Conservation (phyloP, 1,140 invertebrate genomes). For the Drosophila baimaii region DNA sequence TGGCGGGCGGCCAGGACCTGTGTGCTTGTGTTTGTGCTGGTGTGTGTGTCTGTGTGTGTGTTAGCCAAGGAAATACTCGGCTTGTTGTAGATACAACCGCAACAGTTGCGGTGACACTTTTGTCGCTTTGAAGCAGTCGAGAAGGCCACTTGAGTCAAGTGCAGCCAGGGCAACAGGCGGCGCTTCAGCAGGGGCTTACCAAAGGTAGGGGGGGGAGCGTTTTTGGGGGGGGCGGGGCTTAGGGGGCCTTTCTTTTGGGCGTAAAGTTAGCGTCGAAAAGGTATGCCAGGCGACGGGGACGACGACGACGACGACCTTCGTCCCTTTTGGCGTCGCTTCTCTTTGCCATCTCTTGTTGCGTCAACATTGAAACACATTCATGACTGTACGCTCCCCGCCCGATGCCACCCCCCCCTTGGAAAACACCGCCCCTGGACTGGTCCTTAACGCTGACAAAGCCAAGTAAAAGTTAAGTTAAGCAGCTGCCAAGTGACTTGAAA, state of each 20-base stretch:
- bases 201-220: not conserved
- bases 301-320: constrained; percentile 28
- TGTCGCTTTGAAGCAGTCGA: constrained; percentile 73
- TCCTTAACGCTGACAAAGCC: constrained; percentile 59
- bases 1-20: constrained; percentile 18
- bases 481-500: constrained; percentile 82
- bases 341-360: constrained; percentile 35
- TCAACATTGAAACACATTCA: constrained; percentile 62
- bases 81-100: constrained; percentile 63
- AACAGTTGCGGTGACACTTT: constrained; percentile 78
- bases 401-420: not conserved
- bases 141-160: constrained; percentile 76
- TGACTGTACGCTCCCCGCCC: not conserved
- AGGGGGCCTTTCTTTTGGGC: not conserved
- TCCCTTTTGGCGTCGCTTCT: not conserved
- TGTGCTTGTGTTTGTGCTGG: not conserved
- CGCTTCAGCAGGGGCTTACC: not conserved
- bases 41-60: constrained; percentile 14
- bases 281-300: constrained; percentile 30
- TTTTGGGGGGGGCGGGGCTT: not conserved
- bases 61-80: constrained; percentile 33
- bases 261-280: constrained; percentile 39
- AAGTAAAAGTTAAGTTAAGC: constrained; percentile 81
- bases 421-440: constrained; percentile 14
- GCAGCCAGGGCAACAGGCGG: constrained; percentile 52